Conservation (phyloP, 2,797 vertebrate species). For the Peromyscus attwateri region DNA sequence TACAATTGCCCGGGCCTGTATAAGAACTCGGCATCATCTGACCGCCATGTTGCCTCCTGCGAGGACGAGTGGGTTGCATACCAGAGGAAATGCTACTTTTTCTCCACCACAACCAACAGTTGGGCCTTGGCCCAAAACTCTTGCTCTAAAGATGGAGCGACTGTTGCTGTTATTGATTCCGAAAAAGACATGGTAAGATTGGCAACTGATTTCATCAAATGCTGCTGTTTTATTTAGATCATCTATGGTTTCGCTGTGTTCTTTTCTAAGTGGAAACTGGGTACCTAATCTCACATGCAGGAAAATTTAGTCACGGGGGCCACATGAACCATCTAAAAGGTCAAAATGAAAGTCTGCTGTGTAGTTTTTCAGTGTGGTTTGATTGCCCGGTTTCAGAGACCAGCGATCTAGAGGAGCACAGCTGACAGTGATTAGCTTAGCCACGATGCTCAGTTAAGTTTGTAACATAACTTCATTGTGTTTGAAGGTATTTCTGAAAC, state of each 20-base stretch:
- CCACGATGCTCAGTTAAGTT: neutral
- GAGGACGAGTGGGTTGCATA: slow-evolving; percentile 81
- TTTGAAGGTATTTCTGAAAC: slow-evolving; percentile 78
- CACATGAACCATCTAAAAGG: neutral
- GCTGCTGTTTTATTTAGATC: neutral
- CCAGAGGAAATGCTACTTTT: slow-evolving; percentile 83
- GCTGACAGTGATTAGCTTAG: neutral
- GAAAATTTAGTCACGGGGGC: slow-evolving; percentile 9
- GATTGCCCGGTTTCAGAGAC: neutral
- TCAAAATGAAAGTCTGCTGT: neutral
- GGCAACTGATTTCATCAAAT: neutral
- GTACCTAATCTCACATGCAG: neutral
- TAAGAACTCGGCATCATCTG: neutral
- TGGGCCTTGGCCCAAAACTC: slow-evolving; percentile 78
- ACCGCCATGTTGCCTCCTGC: slow-evolving; percentile 60
- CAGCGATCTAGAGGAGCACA: neutral
- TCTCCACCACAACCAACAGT: slow-evolving; percentile 65
- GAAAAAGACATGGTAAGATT: slow-evolving; percentile 85
- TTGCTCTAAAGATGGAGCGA: slow-evolving; percentile 76
- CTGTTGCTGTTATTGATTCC: slow-evolving; percentile 80
- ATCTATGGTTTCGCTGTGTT: neutral
- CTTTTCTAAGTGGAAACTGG: neutral
- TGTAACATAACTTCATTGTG: slow-evolving; percentile 39
- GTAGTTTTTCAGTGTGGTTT: neutral
- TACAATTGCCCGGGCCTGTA: slow-evolving; percentile 77